phyloP scores from a whole-genome alignment of 2,888 invertebrate species.

The Agyllia agylla region DNA sequence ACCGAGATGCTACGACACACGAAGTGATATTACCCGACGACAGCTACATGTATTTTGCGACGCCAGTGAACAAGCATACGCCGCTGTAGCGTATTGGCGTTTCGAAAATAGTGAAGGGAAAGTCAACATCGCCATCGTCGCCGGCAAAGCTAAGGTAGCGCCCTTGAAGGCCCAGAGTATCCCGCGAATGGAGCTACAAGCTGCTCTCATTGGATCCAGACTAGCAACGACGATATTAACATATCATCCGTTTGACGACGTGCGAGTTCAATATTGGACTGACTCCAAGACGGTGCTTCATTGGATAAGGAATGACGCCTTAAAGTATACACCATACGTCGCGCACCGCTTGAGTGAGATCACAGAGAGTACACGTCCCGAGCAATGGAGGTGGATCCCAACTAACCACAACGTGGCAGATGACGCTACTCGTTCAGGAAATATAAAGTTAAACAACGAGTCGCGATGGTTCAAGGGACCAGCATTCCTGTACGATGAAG shows the following conservation, averaged over 20 bases:
- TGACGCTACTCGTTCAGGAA: not conserved
- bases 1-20: constrained; percentile 35
- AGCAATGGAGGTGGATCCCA: constrained; percentile 27
- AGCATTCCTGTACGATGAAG: not conserved
- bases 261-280: constrained; percentile 20
- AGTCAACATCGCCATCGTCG: constrained; percentile 50
- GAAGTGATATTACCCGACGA: not conserved
- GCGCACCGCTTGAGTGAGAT: constrained; percentile 32
- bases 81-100: constrained; percentile 73
- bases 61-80: constrained; percentile 75
- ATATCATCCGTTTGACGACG: not conserved
- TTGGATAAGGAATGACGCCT: constrained; percentile 23
- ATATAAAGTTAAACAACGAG: not conserved
- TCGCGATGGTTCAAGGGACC: constrained; percentile 33
- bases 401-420: constrained; percentile 14
- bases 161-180: constrained; percentile 56
- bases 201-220: constrained; percentile 6
- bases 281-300: constrained; percentile 24
- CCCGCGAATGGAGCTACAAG: constrained; percentile 7
- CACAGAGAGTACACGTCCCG: not conserved
- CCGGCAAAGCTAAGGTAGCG: constrained; percentile 62
- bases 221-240: not conserved
- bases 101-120: constrained; percentile 17
- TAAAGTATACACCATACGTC: constrained; percentile 22
- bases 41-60: constrained; percentile 78